Evolutionary conservation across 2,113 vertebrate species (phyloP), one percentile per base, ranked within the genome.

Genomic region (Tetrax tetrax): DNA sequence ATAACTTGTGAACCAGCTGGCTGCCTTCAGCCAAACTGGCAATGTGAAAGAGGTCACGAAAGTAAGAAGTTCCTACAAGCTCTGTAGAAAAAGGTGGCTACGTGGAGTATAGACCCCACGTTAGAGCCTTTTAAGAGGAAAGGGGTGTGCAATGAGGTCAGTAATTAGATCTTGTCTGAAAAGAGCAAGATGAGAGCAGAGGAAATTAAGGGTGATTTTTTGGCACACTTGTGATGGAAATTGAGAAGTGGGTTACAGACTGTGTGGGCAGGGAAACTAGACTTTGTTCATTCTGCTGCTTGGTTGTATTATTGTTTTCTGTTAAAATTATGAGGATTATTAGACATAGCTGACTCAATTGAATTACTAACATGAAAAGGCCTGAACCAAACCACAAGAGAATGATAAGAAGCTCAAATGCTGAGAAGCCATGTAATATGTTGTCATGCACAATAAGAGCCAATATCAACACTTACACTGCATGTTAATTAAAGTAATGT

Each of bases 311-410:
- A 88, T 56, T 89, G 61, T 90, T 93, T 92, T 74, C 83, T 70
- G 56, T 86, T n/a, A 90, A 92, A 92, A 93, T 66, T 1, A 83
- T 54, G 71, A 92, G 70, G 71, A 88, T 86, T 88, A 86, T 88
- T 89, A 89, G 80, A 92, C 65, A 74, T 54, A 89, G 76, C 16
- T 83, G 68, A 75, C 54, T 83, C 88, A 91, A 56, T 70, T 89
- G 69, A 76, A 74, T 83, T 97, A 80, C 25, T 37, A 53, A 35
- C 61, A 78, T 66, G 43, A 89, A 90, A 87, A 92, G 60, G 37
- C 23, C 86, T 88, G n/a, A 92, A 88, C 33, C 54, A 90, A 90
- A 76, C n/a, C 79, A 78, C 80, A 78, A 59, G 33, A 84, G 68
- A 51, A 81, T 35, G 24, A 69, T 38, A 95, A 93, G 57, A 75